These are phyloP conservation scores for Trissolcus brochymenae DNA, from an alignment of 2,888 invertebrate species.

Conservation along the genomic window DNA sequence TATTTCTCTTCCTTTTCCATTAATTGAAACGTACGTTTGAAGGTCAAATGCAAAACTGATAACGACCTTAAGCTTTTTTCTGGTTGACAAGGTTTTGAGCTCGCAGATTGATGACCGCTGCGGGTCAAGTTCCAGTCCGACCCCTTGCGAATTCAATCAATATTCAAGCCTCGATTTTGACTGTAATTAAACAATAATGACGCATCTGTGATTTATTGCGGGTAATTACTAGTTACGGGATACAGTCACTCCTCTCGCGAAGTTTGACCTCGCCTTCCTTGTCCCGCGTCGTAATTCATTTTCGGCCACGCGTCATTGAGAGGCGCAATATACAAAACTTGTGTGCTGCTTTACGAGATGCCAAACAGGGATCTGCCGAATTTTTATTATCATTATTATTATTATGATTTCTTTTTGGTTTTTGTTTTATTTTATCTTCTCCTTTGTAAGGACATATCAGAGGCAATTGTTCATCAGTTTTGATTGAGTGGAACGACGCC, in stretches of 20 bases:
- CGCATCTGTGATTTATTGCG: constrained; percentile 72
- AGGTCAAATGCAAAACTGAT: neutral
- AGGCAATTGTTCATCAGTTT: constrained; percentile 33
- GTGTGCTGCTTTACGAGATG: no score
- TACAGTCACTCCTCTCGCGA: constrained; percentile 23
- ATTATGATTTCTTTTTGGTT: no score
- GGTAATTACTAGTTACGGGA: constrained; percentile 69
- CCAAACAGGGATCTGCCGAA: no score
- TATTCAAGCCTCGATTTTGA: constrained; percentile 72
- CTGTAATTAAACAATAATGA: constrained; percentile 74
- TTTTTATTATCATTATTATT: no score
- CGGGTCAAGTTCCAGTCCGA: neutral
- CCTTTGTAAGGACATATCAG: neutral
- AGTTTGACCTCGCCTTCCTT: no score
- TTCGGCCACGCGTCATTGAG: no score
- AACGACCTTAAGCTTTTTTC: neutral
- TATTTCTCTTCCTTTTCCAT: neutral
- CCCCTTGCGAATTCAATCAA: constrained; percentile 64
- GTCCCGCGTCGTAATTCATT: no score
- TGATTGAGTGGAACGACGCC: constrained; percentile 46
- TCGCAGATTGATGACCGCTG: constrained; percentile 6
- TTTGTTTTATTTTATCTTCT: no score
- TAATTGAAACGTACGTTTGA: constrained; percentile 26
- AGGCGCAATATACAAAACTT: neutral
- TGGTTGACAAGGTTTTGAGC: constrained; percentile 24